phyloP scores from a whole-genome alignment of 2,113 vertebrate genomes.

The Cnemophilus loriae region DNA sequence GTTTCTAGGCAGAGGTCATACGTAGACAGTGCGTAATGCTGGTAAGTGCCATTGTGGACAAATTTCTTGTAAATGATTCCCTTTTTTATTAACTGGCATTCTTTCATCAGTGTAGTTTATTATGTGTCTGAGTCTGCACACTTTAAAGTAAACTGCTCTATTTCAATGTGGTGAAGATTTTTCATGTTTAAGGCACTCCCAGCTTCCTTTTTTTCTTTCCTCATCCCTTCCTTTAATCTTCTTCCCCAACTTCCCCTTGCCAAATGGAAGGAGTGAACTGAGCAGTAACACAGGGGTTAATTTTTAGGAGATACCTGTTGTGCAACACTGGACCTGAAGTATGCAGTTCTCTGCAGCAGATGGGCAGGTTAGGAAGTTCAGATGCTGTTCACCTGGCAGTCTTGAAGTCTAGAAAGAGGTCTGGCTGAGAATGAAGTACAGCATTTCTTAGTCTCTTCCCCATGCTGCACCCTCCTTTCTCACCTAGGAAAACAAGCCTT shows the following conservation, averaged over 20 bases:
- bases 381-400: neutral
- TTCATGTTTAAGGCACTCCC: neutral
- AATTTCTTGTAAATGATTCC: neutral
- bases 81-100: neutral
- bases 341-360: neutral
- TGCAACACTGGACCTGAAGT: neutral
- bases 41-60: neutral
- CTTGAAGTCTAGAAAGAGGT: neutral
- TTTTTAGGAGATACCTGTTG: neutral
- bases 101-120: neutral
- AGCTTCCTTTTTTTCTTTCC: neutral
- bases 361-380: neutral
- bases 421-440: neutral
- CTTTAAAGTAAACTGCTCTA: neutral
- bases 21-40: neutral
- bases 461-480: neutral
- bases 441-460: neutral
- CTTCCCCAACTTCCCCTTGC: neutral
- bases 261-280: neutral
- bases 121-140: neutral
- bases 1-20: neutral
- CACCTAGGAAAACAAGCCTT: neutral
- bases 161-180: neutral
- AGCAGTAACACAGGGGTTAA: neutral
- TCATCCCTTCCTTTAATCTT: neutral